A percentile compares a stretch with the other conserved stretches of the same genome.
These are phyloP conservation scores for Ianthella basta DNA, from an alignment of 37 sponge, comb jelly and placozoan species.

Conservation along the genomic window DNA sequence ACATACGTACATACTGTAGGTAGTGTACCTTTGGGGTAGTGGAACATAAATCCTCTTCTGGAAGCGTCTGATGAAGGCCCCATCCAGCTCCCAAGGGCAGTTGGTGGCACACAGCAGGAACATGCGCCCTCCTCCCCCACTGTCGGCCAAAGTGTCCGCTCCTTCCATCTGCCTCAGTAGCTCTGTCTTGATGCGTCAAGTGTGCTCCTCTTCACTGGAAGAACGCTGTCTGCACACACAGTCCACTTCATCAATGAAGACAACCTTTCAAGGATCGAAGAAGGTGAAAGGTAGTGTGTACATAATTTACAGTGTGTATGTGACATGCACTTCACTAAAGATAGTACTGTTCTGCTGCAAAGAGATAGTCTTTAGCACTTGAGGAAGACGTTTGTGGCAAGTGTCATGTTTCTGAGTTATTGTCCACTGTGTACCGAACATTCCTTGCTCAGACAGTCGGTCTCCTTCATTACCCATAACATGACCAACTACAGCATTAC, in stretches of 20 bases:
- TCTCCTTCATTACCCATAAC: too few species aligned
- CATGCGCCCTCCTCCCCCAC: conserved; percentile 33
- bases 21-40: conserved; percentile 51
- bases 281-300: not conserved
- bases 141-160: conserved; percentile 1
- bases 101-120: conserved; percentile 90
- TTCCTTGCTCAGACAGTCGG: too few species aligned
- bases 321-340: not conserved
- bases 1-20: too few species aligned
- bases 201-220: conserved; percentile 85
- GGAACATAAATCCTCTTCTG: conserved; percentile 58
- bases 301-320: not conserved
- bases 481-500: too few species aligned
- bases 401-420: too few species aligned
- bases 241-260: conserved; percentile 93
- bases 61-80: conserved; percentile 82
- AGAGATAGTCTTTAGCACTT: too few species aligned
- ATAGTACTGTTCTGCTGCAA: not conserved
- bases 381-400: too few species aligned
- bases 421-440: too few species aligned
- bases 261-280: conserved; percentile 35
- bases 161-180: conserved; percentile 90
- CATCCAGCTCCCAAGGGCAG: conserved; percentile 93
- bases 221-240: conserved; percentile 80
- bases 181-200: conserved; percentile 86